Evolutionary conservation across 2,888 invertebrate genomes (phyloP), one percentile per base, ranked within the genome.

Genomic region (Apoda limacodes): DNA sequence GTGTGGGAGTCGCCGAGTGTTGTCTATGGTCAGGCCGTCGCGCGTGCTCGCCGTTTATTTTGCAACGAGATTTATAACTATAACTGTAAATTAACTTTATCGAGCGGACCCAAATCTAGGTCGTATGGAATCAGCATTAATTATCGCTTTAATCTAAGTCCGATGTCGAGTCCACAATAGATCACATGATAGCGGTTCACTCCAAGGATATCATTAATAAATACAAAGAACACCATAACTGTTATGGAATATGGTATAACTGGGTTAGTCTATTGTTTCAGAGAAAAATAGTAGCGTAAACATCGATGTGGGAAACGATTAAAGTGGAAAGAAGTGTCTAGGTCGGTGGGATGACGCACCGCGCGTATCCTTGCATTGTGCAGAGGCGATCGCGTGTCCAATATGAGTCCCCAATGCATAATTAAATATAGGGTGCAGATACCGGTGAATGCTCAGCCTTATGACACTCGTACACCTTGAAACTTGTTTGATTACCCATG

Each of bases 111-210:
- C 63, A 64, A 69, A 78, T 67, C 67, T 78, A 74, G 78, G 78
- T 78, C 78, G 78, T 76, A 78, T 78, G 80, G 75, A 78, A 76
- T 80, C 78, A 78, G 72, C 76, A 78, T 78, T 76, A 78, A 78
- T 78, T 78, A 76, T 76, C 71, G 70, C 65, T 72, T 63, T 74
- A 76, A 78, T 78, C 76, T 76, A 60, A 68, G 67, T 70, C 66
- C 74, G 70, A 71, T 70, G 71, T 69, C 64, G 72, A 62, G 54
- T 62, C 57, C 61, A 78, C 78, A 76, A 78, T 76, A 78, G 78
- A 78, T 76, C 76, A 78, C 76, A 72, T 75, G 72, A 74, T 76
- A 72, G 56, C 61, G 55, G 58, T 57, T 58, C 65, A 65, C 63
- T 67, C 70, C 72, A 75, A 78, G 78, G 76, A 71, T 69, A 72